Base-by-base conservation (phyloP, 2,113 vertebrate species). In the Dipodomys ordii region DNA sequence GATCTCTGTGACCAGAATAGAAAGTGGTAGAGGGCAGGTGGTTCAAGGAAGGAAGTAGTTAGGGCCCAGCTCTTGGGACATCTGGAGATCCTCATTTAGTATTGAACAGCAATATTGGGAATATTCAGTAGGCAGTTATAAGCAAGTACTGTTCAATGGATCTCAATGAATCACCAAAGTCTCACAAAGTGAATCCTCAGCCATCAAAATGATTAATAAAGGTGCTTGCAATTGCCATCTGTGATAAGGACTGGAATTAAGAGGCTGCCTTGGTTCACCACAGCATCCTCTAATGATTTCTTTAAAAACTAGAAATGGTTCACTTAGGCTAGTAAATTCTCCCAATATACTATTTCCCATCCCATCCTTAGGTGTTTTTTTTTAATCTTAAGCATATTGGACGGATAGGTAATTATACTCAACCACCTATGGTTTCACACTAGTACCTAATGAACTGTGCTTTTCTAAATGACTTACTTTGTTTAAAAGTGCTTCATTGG, bases 361-460 rank as follows among this genome's bases (percentile, higher is more conserved):
- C 7, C 12, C 30, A 82, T 81, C 3, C 57, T 35, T 78, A 53
- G 18, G 18, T 81, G 25, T n/a, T 80, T 86, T 57, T 57, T 88
- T 92, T 95, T 92, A 93, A 88, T 85, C 60, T 92, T 28, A 90
- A 82, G 69, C 80, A 69, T 79, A 65, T 79, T 90, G 65, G 35
- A 94, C 65, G 83, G 82, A 49, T 85, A 65, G 25, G n/a, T 77
- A 87, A 92, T 94, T 87, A 85, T 78, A 13, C 23, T 60, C n/a
- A 86, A 65, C 39, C 53, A 88, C 39, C 49, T 93, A 22, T 78
- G 65, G 69, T 77, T 82, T 88, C 68, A 57, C 71, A 69, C 25
- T 18, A 2, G 69, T 72, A 25, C 69, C 85, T 96, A 81, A 92
- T 87, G 94, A 92, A 71, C 88, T 92, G 6, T 67, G 25, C 35